Evolutionary conservation across 2,888 invertebrate genomes (phyloP), one percentile per base, ranked within the genome.

Genomic region (Blastobasis lacticolella): DNA sequence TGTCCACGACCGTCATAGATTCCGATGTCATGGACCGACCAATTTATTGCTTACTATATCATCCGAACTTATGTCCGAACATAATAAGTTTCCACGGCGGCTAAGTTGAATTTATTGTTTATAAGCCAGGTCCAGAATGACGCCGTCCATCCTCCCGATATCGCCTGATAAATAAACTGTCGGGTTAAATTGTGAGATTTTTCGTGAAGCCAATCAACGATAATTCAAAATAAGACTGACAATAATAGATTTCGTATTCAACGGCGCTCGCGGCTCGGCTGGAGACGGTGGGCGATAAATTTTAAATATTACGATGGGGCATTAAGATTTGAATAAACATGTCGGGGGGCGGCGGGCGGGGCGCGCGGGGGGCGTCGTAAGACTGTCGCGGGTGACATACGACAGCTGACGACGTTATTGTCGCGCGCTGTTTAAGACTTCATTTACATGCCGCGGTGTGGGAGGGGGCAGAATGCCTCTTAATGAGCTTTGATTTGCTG

Each of bases 291-390:
- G 66, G 66, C 63, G 64, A 75, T 81, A 82, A 78, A 78, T 80
- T 78, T 77, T 64, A 75, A 77, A 80, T 79, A 83, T 81, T 78
- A 79, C 71, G 78, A 72, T 65, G 63, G 62, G 64, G 71, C 71
- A 78, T 78, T 81, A 75, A 77, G 75, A 79, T 82, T 78, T 82
- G 77, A 82, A 85, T 84, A 84, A 84, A 82, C 83, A 83, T 78
- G 81, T 81, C 77, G 68, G 57, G 61, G 23, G 49, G 54, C 54
- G 54, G 51, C 57, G 61, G 59, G 56, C 45, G 10, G 42, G 42
- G 45, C 36, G 42, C 38, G 23, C 4, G 8, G 38, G 23, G 23
- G 23, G 23, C 23, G 47, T 49, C 49, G 66, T 67, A 62, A 71
- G 70, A 64, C 67, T 66, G 66, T 62, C 69, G 61, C 57, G 59